Conservation (phyloP, 2,113 vertebrate species). For the Phylloscopus trochilus region DNA sequence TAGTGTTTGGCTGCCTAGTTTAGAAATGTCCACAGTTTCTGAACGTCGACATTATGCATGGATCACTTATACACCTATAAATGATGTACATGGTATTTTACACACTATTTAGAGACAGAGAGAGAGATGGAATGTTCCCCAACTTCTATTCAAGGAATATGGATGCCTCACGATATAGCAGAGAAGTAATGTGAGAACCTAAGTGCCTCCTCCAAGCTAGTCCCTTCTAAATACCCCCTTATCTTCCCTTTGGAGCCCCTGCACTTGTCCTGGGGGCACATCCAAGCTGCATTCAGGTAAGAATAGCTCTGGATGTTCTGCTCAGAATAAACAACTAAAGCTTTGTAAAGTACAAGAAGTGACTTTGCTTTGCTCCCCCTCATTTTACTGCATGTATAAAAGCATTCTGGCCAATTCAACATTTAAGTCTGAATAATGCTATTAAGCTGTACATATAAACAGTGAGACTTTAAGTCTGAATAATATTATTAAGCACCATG, state of each 20-base stretch:
- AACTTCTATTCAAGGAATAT: conserved; percentile 64
- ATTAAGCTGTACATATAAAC: not conserved
- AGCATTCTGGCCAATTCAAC: not conserved
- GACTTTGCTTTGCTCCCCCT: not conserved
- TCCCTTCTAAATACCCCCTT: conserved; percentile 9
- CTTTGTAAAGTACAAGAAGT: not conserved
- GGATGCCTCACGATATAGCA: conserved; percentile 59
- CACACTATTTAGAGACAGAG: conserved; percentile 62
- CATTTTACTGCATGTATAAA: not conserved
- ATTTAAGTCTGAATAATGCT: not conserved
- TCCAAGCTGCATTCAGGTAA: not conserved
- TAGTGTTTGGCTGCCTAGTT: not conserved
- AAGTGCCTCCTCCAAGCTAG: conserved; percentile 23
- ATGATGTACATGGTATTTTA: conserved; percentile 51
- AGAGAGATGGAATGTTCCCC: conserved; percentile 57
- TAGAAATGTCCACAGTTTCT: not conserved
- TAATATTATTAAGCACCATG: not conserved
- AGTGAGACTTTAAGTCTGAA: not conserved
- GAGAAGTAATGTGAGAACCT: conserved; percentile 41
- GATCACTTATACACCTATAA: conserved; percentile 36
- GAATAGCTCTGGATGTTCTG: not conserved
- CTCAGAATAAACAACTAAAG: not conserved
- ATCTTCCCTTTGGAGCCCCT: not conserved
- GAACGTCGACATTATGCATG: not conserved
- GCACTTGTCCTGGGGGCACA: not conserved